Percentiles rank a stretch among this genome's conserved stretches.
These are phyloP conservation scores for Cathartes aura DNA, from an alignment of 2,113 vertebrate species.

Conservation along the genomic window DNA sequence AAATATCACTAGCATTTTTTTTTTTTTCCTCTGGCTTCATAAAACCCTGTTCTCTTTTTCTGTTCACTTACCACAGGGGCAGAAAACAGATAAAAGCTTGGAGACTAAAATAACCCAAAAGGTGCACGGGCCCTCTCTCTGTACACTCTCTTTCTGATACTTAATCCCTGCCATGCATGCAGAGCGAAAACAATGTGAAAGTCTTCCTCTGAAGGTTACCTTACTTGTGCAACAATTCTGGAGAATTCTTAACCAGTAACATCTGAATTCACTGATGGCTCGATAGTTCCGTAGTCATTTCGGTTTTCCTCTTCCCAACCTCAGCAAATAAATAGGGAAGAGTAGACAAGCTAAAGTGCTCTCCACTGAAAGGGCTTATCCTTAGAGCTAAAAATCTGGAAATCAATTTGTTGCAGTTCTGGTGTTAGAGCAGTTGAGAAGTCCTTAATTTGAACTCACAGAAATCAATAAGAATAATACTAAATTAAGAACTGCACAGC, in stretches of 20 bases:
- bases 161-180: neutral
- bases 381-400: neutral
- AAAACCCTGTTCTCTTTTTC: neutral
- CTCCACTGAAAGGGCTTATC: neutral
- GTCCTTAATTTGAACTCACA: neutral
- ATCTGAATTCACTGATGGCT: neutral
- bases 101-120: neutral
- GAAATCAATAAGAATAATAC: neutral
- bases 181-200: neutral
- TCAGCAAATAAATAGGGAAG: neutral
- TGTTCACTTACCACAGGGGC: neutral
- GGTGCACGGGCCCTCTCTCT: neutral
- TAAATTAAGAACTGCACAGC: neutral
- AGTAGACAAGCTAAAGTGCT: neutral
- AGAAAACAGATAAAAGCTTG: neutral
- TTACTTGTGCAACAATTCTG: neutral
- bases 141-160: rapidly evolving
- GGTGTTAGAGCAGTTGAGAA: neutral
- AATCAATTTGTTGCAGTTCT: neutral
- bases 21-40: neutral
- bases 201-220: neutral
- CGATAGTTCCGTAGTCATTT: rapidly evolving
- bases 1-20: neutral
- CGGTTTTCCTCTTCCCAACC: neutral
- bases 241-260: neutral